Evolutionary conservation across 2,888 invertebrate species (phyloP).

Genomic region (Volucella zonaria): DNA sequence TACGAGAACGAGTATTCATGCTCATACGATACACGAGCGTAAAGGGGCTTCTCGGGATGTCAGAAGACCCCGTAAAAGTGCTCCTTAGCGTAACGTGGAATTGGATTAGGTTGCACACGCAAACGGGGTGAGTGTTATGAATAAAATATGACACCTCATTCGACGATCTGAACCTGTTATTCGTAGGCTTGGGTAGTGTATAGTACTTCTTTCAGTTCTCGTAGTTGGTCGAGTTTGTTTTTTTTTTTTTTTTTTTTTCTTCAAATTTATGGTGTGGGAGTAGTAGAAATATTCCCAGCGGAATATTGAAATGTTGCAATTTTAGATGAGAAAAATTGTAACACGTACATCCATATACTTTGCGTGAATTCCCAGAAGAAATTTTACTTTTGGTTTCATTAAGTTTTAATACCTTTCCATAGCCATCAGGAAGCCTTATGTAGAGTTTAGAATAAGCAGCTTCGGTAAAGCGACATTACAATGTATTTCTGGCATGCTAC

Average conservation of each 20-base stretch:
- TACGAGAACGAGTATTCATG: constrained; percentile 8
- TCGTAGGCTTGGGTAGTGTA: constrained; percentile 16
- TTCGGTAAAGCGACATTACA: background rate
- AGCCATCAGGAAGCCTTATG: background rate
- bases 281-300: constrained; percentile 49
- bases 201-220: constrained; percentile 8
- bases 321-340: constrained; percentile 15
- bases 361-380: constrained; percentile 58
- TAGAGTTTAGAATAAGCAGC: background rate
- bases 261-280: constrained; percentile 40
- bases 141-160: constrained; percentile 72
- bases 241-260: too few species aligned
- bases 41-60: too few species aligned
- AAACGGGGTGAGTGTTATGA: constrained; percentile 64
- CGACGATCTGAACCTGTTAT: constrained; percentile 31
- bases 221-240: too few species aligned
- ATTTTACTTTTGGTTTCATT: constrained; percentile 60
- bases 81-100: constrained; percentile 48
- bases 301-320: constrained; percentile 54
- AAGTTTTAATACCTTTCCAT: constrained; percentile 33
- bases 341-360: background rate
- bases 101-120: constrained; percentile 63
- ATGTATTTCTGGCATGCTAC: background rate
- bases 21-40: too few species aligned
- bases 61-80: constrained; percentile 58